Evolutionary conservation across 1,140 invertebrate species (phyloP).

Genomic region (Zaprionus africanus): DNA sequence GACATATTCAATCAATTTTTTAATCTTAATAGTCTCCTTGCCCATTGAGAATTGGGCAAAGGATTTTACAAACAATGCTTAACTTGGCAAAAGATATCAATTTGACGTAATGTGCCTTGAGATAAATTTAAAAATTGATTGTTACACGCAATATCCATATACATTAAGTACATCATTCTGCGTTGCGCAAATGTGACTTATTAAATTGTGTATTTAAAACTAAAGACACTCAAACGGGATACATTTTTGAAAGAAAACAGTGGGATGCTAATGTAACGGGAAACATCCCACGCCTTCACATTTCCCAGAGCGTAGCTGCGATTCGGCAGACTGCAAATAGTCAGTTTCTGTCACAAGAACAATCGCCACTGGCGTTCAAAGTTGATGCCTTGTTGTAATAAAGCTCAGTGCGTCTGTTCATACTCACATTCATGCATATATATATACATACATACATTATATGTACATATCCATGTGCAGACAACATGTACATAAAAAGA

Average conservation of each 20-base stretch:
- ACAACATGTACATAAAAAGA: not conserved
- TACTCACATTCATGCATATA: not conserved
- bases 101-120: too few species aligned
- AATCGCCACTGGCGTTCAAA: constrained; percentile 9
- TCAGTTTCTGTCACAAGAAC: constrained; percentile 7
- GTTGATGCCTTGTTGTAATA: not conserved
- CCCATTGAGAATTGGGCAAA: not conserved
- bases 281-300: not conserved
- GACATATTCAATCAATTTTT: not conserved
- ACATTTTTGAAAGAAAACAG: not conserved
- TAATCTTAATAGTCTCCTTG: not conserved
- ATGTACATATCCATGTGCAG: not conserved
- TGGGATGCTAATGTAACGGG: not conserved
- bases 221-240: not conserved
- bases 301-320: not conserved
- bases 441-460: not conserved
- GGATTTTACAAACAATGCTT: not conserved
- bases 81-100: not conserved
- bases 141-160: not conserved
- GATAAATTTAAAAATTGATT: too few species aligned
- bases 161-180: not conserved
- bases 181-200: not conserved
- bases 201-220: not conserved
- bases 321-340: constrained; percentile 13
- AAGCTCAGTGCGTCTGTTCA: not conserved